phyloP scores from a whole-genome alignment of 2,113 vertebrate species.

The Percopsis transmontana region DNA sequence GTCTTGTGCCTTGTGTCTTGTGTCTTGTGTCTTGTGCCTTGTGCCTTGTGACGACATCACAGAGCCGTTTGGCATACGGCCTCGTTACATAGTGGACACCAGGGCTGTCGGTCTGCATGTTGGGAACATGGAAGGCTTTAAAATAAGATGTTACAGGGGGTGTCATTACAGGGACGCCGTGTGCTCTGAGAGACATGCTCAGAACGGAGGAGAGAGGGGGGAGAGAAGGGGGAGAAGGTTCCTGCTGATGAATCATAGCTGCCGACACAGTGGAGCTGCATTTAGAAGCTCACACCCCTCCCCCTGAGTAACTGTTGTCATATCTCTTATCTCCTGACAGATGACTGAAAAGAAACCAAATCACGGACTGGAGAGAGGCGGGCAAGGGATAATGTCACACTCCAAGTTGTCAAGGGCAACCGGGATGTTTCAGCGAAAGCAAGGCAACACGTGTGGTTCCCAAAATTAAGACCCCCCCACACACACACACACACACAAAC shows the following conservation, averaged over 20 bases:
- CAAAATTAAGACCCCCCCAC: constrained; percentile 18
- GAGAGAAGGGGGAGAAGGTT: constrained; percentile 25
- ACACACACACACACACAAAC: constrained; percentile 1
- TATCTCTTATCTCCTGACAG: constrained; percentile 59
- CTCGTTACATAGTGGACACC: too few species aligned
- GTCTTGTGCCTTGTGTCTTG: too few species aligned
- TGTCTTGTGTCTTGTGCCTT: too few species aligned
- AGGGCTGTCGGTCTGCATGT: too few species aligned
- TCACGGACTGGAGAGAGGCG: constrained; percentile 50
- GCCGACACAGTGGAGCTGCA: constrained; percentile 63
- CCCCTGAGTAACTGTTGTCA: constrained; percentile 61
- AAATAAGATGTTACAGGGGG: too few species aligned
- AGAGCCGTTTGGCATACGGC: too few species aligned
- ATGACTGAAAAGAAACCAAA: constrained; percentile 18
- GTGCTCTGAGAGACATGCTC: too few species aligned
- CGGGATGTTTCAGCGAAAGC: constrained; percentile 26
- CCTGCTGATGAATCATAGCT: constrained; percentile 74
- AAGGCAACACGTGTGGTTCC: constrained; percentile 22
- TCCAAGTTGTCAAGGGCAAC: constrained; percentile 56
- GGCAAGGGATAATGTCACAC: constrained; percentile 53
- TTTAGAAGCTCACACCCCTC: constrained; percentile 66
- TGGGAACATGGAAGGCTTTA: not conserved
- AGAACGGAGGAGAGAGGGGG: constrained; percentile 20
- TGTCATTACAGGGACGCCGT: too few species aligned
- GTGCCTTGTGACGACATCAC: too few species aligned